Evolutionary conservation across 2,888 invertebrate species (phyloP).

Genomic region (Perithous albicinctus): DNA sequence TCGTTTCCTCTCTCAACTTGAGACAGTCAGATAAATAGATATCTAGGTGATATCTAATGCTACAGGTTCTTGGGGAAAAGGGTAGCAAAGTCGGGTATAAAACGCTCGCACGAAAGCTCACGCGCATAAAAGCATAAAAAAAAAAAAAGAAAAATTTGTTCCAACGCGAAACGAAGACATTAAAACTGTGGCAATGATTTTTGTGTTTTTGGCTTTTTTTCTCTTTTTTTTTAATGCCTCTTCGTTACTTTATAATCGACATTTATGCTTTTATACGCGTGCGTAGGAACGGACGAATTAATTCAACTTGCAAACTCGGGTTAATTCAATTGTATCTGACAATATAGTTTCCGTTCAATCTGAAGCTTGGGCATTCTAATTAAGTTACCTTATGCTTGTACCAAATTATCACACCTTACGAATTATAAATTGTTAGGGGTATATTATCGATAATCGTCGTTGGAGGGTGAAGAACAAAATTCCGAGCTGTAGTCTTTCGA

Average conservation of each 20-base stretch:
- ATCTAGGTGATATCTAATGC: neutral
- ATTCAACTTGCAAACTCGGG: constrained; percentile 2
- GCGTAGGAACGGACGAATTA: neutral
- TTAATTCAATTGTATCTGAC: constrained; percentile 2
- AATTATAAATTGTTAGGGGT: constrained; percentile 69
- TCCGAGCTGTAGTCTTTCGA: neutral
- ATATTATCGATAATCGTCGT: constrained; percentile 61
- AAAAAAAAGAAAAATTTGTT: too few species aligned
- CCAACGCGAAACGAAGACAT: too few species aligned
- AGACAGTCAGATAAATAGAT: constrained; percentile 14
- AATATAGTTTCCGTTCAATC: neutral
- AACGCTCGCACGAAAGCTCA: neutral
- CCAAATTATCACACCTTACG: constrained; percentile 78
- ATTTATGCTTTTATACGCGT: neutral
- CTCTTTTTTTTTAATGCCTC: too few species aligned
- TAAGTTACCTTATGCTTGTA: constrained; percentile 78
- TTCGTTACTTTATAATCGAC: neutral
- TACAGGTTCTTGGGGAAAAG: constrained; percentile 5
- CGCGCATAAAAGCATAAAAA: neutral
- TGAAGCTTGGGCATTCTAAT: constrained; percentile 67
- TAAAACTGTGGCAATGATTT: neutral
- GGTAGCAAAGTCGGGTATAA: neutral
- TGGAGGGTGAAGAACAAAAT: constrained; percentile 53
- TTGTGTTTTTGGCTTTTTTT: neutral
- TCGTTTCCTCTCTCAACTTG: constrained; percentile 36